A percentile compares a stretch with the other conserved stretches of the same genome.
phyloP scores from a whole-genome alignment of 2,113 vertebrate species.

The Aptenodytes patagonicus region DNA sequence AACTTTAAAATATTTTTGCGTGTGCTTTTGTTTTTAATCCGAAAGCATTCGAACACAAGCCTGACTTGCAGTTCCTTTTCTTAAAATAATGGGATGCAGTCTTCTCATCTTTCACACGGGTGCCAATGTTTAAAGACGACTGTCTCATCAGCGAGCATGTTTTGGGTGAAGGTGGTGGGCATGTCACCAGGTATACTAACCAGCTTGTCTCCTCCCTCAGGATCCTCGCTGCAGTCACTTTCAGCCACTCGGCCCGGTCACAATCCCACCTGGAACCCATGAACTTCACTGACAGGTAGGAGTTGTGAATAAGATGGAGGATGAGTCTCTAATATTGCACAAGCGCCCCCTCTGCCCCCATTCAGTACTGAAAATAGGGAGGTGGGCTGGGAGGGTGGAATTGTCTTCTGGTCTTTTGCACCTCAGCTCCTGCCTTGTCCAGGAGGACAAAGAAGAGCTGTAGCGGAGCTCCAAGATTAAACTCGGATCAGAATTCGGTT shows the following conservation, averaged over 20 bases:
- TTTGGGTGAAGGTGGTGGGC: not conserved
- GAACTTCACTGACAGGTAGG: constrained; percentile 53
- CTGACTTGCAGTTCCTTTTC: not conserved
- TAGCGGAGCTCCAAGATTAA: not conserved
- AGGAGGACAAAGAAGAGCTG: not conserved
- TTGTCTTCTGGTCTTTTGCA: too few species aligned
- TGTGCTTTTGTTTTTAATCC: not conserved
- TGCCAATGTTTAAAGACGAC: rapidly evolving
- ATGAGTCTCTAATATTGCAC: rapidly evolving
- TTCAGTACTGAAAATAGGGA: rapidly evolving
- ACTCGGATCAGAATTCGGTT: rapidly evolving
- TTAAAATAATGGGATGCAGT: rapidly evolving
- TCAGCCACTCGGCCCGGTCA: not conserved
- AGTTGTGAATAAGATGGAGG: not conserved
- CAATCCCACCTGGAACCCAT: constrained; percentile 45
- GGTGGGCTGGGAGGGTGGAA: not conserved
- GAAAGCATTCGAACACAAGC: rapidly evolving
- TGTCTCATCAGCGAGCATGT: rapidly evolving
- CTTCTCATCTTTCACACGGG: rapidly evolving
- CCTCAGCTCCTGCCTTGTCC: not conserved
- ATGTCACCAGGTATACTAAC: not conserved
- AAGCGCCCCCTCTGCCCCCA: rapidly evolving
- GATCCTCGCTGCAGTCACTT: not conserved
- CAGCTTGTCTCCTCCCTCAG: not conserved
- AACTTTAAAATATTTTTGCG: too few species aligned